Conservation (phyloP, 1,140 invertebrate genomes). For the Drosophila littoralis region DNA sequence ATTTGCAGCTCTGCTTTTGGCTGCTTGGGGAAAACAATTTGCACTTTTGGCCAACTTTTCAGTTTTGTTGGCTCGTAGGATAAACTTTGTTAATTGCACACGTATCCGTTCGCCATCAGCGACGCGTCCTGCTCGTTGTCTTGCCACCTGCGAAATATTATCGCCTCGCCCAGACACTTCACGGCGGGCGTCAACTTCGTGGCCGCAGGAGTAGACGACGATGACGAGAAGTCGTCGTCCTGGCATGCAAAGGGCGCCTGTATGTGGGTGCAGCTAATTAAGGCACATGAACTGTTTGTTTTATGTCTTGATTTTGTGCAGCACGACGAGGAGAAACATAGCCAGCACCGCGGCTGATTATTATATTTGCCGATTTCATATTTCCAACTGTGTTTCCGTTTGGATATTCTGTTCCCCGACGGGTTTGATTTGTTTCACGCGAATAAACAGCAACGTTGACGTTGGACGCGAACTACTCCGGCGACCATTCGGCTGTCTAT, state of each 20-base stretch:
- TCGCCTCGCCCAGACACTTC: conserved; percentile 41
- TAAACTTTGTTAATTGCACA: conserved; percentile 34
- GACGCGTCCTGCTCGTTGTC: conserved; percentile 25
- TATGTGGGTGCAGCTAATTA: conserved; percentile 65
- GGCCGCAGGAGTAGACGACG: conserved; percentile 7
- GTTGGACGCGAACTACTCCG: conserved; percentile 6
- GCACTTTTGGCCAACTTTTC: conserved; percentile 36
- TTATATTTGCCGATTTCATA: conserved; percentile 57
- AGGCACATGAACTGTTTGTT: conserved; percentile 65
- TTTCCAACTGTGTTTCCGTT: conserved; percentile 31
- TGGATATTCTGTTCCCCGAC: conserved; percentile 9
- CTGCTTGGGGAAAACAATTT: conserved; percentile 58
- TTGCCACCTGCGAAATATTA: conserved; percentile 44
- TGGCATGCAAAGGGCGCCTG: background rate
- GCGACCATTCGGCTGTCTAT: conserved; percentile 1
- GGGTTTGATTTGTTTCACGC: conserved; percentile 73
- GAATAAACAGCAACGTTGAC: conserved; percentile 73
- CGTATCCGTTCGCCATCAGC: conserved; percentile 7
- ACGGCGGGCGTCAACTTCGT: conserved; percentile 12
- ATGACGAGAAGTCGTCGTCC: conserved; percentile 13
- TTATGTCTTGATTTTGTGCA: conserved; percentile 56
- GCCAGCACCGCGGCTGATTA: conserved; percentile 47
- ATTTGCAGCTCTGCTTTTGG: conserved; percentile 38
- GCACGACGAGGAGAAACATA: conserved; percentile 2
- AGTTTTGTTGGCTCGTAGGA: background rate